Base-by-base conservation (phyloP, 92 coral and sea anemone genomes). In the Parazoanthus swiftii region DNA sequence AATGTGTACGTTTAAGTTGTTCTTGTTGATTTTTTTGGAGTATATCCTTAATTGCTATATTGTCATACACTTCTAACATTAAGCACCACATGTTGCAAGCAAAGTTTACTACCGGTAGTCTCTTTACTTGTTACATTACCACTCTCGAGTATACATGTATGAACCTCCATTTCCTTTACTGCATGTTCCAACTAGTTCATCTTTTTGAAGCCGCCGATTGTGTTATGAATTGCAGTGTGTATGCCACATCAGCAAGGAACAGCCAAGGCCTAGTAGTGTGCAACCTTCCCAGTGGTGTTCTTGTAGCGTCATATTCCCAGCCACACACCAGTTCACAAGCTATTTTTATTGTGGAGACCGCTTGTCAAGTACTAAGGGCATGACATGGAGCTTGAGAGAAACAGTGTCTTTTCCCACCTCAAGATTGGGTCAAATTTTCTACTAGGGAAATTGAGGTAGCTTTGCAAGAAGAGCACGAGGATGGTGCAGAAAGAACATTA, bases 271-370 rank as follows among this genome's bases (percentile, higher is more conserved):
- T 95, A 25, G 73, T 97, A 39, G 98, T 94, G 67, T 95, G 98
- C 77, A 95, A 90, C 70, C 85, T 97, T 38, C 99, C 99, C 0
- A 91, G 92, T 81, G 96, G 99, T 77, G 92, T 94, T 54, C 86
- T 97, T 78, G 88, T 97, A 5, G 93, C 98, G 2, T 92, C 95
- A 4, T 89, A 95, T 89, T 86, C 93, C 78, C 92, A 92, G 33
- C 91, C 92, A 1, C 94, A 88, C 74, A 94, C 91, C 36, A 91
- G 92, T 67, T 91, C 92, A 14, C 90, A 90, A 58, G 99, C 94
- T 18, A 84, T 94, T 63, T 91, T 88, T 44, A 84, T 95, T 25
- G 96, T 97, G 63, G 98, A 97, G 76, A 92, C 70, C 43, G 95
- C 99, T 63, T 95, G 98, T 82, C 83, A 89, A 67, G 81, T 93